Base-by-base conservation (phyloP, 1,140 invertebrate genomes). In the Gonioctena quinquepunctata region DNA sequence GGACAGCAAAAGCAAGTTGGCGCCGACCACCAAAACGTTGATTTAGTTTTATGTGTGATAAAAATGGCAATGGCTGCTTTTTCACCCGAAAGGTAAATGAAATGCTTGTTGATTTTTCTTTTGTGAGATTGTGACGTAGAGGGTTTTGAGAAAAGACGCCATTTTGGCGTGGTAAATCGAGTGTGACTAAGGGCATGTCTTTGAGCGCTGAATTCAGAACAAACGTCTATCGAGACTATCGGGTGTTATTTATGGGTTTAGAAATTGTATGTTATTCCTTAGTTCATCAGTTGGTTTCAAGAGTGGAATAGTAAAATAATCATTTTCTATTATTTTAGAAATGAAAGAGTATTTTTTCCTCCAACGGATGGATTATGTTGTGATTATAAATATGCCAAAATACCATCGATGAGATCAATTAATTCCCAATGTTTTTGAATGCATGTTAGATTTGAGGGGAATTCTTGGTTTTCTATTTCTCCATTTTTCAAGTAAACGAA, bases 61-160 rank as follows among this genome's bases (percentile, higher is more conserved):
- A 86, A 84, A 88, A 87, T 84, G 88, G 87, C 79, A 87, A 87
- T 76, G 88, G 89, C 80, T 90, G 89, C 83, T 90, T 89, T 83
- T 89, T 89, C 81, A 87, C 86, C 72, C 85, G 87, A 84, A 88
- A 89, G 88, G 88, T 89, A 87, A 88, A 77, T 73, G 28, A 75
- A 73, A 71, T 49, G 52, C 26, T 48, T 63, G 63, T 22, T 69
- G n/a, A 48, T 18, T 54, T 54, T 42, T 13, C 33, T 11, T 42
- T 42, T 42, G 33, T n/a, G 11, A 13, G 13, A 11, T 11, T 13
- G 11, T 13, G 33, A 21, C 22, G 54, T 57, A 23, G 21, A 8
- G 54, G 54, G 19, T 57, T 22, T 0, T 13, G 54, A 21, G 19
- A 0, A 57, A n/a, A 13, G 54, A 25, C 54, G 54, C 54, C 54